Evolutionary conservation across 1,140 invertebrate species (phyloP).

Genomic region (Sitodiplosis mosellana): DNA sequence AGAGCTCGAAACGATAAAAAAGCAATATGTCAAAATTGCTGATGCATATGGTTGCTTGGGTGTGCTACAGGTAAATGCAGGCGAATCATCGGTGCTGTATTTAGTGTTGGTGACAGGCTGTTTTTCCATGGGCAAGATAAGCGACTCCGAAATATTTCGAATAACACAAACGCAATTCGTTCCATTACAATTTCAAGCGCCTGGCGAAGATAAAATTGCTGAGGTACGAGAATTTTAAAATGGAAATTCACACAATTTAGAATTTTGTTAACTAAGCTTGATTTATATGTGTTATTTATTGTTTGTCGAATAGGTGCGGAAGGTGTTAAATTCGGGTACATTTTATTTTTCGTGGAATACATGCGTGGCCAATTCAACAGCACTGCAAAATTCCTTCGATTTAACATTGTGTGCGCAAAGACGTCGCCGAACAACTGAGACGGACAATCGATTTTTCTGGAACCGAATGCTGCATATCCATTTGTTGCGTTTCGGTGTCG

Average conservation of each 20-base stretch:
- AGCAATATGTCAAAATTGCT: slow-evolving; percentile 69
- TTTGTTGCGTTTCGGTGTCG: slow-evolving; percentile 72
- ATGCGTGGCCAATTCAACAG: slow-evolving; percentile 24
- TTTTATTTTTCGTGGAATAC: slow-evolving; percentile 79
- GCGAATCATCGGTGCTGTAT: slow-evolving; percentile 65
- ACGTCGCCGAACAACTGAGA: slow-evolving; percentile 50
- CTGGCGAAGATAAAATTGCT: slow-evolving; percentile 58
- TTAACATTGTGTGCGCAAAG: slow-evolving; percentile 85
- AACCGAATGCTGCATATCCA: slow-evolving; percentile 88
- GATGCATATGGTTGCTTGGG: slow-evolving; percentile 90
- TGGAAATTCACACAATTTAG: no score
- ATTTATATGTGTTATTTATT: no score
- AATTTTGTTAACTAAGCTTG: no score
- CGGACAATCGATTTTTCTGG: slow-evolving; percentile 95
- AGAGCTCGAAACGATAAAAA: slow-evolving; percentile 75
- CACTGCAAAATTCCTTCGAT: slow-evolving; percentile 41
- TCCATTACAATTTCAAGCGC: slow-evolving; percentile 52
- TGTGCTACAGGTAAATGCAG: slow-evolving; percentile 68
- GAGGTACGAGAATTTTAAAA: slow-evolving; percentile 29
- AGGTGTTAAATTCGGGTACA: slow-evolving; percentile 86
- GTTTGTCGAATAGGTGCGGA: slow-evolving; percentile 31
- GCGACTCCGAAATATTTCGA: slow-evolving; percentile 81
- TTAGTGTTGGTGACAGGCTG: slow-evolving; percentile 87
- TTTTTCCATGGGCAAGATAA: slow-evolving; percentile 85
- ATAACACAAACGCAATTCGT: slow-evolving; percentile 83